phyloP scores from a whole-genome alignment of 2,113 vertebrate genomes.

The Pachyramphus minor region DNA sequence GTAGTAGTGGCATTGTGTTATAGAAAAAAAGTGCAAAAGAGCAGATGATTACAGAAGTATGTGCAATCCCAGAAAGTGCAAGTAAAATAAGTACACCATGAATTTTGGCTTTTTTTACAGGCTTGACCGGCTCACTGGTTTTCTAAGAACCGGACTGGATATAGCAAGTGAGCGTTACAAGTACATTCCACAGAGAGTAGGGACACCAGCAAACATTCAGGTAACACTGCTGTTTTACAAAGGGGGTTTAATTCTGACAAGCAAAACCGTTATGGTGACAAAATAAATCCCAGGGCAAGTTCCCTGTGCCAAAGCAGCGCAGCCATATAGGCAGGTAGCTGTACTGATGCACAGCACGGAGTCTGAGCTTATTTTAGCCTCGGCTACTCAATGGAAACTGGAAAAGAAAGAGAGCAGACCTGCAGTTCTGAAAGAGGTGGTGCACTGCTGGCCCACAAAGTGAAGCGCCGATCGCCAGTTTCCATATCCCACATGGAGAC shows the following conservation, averaged over 20 bases:
- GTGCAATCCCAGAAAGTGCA: neutral
- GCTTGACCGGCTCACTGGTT: neutral
- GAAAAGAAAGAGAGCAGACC: constrained; percentile 70
- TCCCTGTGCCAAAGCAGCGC: neutral
- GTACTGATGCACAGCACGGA: neutral
- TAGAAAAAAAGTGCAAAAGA: neutral
- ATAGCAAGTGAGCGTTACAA: neutral
- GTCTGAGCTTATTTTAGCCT: neutral
- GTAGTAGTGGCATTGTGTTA: neutral
- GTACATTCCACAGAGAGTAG: neutral
- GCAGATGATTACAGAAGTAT: neutral
- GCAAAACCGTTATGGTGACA: neutral
- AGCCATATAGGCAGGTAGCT: neutral
- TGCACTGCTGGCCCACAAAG: constrained; percentile 93
- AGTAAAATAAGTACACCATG: neutral
- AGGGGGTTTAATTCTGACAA: neutral
- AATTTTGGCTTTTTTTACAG: neutral
- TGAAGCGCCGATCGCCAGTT: constrained; percentile 93
- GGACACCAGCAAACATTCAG: neutral
- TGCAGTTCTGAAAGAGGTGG: constrained; percentile 95
- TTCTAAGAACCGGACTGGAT: neutral
- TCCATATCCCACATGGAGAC: constrained; percentile 99
- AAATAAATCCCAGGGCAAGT: neutral
- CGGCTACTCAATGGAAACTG: neutral
- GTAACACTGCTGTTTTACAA: neutral